A percentile compares a stretch with the other conserved stretches of the same genome.
These are phyloP conservation scores for Diorhabda carinulata DNA, from an alignment of 1,140 invertebrate genomes.

Conservation along the genomic window DNA sequence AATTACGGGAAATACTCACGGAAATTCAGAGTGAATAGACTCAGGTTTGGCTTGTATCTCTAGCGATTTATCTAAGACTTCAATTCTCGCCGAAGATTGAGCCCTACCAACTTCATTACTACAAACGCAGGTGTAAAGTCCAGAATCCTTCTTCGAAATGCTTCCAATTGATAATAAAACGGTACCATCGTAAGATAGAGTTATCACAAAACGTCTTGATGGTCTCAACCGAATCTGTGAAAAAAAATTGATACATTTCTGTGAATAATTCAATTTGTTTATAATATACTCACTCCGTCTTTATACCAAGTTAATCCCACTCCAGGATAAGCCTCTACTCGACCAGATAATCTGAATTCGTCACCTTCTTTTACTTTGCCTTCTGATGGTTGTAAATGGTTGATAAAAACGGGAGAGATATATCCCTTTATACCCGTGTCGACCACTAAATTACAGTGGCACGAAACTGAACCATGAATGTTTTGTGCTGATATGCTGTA, in stretches of 20 bases:
- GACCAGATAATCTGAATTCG: slow-evolving; percentile 65
- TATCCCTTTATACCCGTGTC: slow-evolving; percentile 81
- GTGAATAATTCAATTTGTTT: not conserved
- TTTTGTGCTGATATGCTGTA: slow-evolving; percentile 81
- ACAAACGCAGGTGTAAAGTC: slow-evolving; percentile 83
- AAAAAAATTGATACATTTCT: not conserved
- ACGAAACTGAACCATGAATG: slow-evolving; percentile 76
- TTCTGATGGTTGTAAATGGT: slow-evolving; percentile 60
- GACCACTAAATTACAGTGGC: slow-evolving; percentile 74
- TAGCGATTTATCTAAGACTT: slow-evolving; percentile 47
- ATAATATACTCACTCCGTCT: slow-evolving; percentile 51
- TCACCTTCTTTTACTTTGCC: slow-evolving; percentile 56
- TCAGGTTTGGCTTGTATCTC: slow-evolving; percentile 6
- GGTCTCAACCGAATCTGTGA: slow-evolving; percentile 61
- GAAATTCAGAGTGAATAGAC: slow-evolving; percentile 22
- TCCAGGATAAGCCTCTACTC: slow-evolving; percentile 75
- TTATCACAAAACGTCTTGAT: slow-evolving; percentile 68
- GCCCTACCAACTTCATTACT: slow-evolving; percentile 79
- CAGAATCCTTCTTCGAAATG: slow-evolving; percentile 67
- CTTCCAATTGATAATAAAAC: slow-evolving; percentile 69
- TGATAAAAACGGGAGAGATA: slow-evolving; percentile 71
- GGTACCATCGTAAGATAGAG: slow-evolving; percentile 72
- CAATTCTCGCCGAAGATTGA: slow-evolving; percentile 68
- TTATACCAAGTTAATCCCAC: slow-evolving; percentile 77
- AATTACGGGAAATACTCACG: slow-evolving; percentile 22